Conservation (phyloP, 2,888 invertebrate genomes). For the Tenthredo distinguenda region DNA sequence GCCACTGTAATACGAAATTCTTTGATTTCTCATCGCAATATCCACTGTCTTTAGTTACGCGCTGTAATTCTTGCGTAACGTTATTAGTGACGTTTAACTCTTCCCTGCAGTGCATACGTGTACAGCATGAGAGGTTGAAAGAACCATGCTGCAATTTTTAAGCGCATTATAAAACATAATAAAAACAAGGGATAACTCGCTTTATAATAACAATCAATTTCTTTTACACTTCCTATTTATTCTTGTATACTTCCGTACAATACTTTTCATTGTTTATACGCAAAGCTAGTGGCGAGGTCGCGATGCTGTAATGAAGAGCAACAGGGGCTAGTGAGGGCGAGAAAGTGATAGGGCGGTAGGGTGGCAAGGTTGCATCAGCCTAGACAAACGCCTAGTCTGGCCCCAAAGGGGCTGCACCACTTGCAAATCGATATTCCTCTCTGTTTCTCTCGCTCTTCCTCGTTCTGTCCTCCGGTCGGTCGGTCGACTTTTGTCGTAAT, state of each 20-base stretch:
- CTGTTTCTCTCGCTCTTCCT: background rate
- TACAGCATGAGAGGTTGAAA: background rate
- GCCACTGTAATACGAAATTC: background rate
- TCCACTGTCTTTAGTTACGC: background rate
- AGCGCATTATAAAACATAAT: background rate
- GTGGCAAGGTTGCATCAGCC: conserved; percentile 49
- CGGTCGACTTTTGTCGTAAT: conserved; percentile 25
- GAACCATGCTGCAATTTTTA: background rate
- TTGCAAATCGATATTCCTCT: conserved; percentile 43
- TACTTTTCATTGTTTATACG: background rate
- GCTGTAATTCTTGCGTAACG: background rate
- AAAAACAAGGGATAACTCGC: background rate
- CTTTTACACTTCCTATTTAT: background rate
- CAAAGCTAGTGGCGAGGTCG: background rate
- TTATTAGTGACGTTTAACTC: background rate
- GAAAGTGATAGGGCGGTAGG: background rate
- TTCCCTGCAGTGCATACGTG: background rate
- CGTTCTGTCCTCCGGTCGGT: background rate
- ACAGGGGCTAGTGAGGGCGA: conserved; percentile 24
- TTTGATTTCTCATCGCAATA: background rate
- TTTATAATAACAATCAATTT: background rate
- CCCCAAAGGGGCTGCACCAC: conserved; percentile 35
- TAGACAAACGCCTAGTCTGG: conserved; percentile 29
- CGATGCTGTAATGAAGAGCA: background rate
- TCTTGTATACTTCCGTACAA: background rate